These are phyloP conservation scores for Tipula confusa DNA, from an alignment of 2,888 invertebrate genomes.

Conservation along the genomic window DNA sequence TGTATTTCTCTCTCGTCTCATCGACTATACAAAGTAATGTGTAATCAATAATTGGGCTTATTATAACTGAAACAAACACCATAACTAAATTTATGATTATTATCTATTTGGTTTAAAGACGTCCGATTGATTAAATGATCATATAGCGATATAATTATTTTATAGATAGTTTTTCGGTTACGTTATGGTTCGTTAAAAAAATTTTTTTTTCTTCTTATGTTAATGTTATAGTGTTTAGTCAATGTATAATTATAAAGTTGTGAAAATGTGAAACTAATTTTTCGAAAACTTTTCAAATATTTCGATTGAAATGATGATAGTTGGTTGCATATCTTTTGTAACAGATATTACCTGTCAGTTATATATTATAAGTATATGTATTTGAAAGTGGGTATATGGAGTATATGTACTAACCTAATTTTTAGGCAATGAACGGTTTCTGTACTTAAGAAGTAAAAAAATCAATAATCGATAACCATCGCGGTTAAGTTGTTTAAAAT, in stretches of 20 bases:
- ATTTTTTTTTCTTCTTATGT: background rate
- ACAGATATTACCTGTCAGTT: slow-evolving; percentile 20
- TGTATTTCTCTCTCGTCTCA: background rate
- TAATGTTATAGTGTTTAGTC: background rate
- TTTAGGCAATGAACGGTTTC: background rate
- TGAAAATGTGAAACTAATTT: slow-evolving; percentile 9
- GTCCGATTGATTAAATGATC: background rate
- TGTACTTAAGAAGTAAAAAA: background rate
- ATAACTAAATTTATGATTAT: background rate
- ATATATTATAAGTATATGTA: background rate
- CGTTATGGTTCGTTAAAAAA: slow-evolving; percentile 15
- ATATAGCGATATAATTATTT: background rate
- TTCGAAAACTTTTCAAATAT: background rate
- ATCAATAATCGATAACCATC: background rate
- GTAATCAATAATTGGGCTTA: slow-evolving; percentile 1
- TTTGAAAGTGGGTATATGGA: background rate
- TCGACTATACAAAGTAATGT: background rate
- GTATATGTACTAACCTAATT: background rate
- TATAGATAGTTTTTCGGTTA: background rate
- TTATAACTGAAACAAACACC: slow-evolving; percentile 8
- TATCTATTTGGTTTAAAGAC: slow-evolving; percentile 12
- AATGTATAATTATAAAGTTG: background rate
- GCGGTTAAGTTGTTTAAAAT: background rate
- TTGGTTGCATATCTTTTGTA: background rate
- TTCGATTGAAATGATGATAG: background rate